Evolutionary conservation across 2,797 vertebrate species (phyloP).

Genomic region (Cossypha caffra): DNA sequence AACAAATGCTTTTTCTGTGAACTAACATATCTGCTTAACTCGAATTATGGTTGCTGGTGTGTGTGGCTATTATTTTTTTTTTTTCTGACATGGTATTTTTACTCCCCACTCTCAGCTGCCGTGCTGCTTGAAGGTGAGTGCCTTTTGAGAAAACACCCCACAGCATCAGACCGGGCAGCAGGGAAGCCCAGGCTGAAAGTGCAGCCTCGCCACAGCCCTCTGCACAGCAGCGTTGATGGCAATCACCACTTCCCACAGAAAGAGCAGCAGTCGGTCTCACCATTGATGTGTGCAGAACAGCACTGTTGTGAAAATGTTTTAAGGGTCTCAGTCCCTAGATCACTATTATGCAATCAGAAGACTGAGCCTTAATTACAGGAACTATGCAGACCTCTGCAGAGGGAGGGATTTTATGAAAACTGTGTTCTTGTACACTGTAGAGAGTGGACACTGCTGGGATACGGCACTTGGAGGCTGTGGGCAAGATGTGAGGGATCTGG

Average conservation of each 20-base stretch:
- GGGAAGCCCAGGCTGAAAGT: neutral
- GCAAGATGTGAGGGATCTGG: accelerated
- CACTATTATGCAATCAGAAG: neutral
- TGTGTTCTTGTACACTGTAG: neutral
- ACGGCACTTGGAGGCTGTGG: accelerated
- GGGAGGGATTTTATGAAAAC: neutral
- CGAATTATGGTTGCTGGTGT: neutral
- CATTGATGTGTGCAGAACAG: neutral
- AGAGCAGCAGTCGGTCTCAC: neutral
- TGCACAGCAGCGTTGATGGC: accelerated
- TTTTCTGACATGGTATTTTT: accelerated
- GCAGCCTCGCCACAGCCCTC: neutral
- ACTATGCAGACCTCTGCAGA: neutral
- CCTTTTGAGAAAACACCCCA: neutral
- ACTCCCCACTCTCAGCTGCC: accelerated
- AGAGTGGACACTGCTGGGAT: neutral
- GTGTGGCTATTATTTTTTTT: neutral
- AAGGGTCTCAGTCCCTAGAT: neutral
- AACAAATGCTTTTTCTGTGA: neutral
- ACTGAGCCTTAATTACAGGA: neutral
- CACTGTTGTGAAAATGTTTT: neutral
- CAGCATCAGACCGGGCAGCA: accelerated
- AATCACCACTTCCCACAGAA: neutral
- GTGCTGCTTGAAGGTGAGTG: neutral
- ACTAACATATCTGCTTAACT: neutral